A percentile compares a stretch with the other conserved stretches of the same genome.
These are phyloP conservation scores for Malacoctenus gilli DNA, from an alignment of 2,797 vertebrate genomes.

Conservation along the genomic window DNA sequence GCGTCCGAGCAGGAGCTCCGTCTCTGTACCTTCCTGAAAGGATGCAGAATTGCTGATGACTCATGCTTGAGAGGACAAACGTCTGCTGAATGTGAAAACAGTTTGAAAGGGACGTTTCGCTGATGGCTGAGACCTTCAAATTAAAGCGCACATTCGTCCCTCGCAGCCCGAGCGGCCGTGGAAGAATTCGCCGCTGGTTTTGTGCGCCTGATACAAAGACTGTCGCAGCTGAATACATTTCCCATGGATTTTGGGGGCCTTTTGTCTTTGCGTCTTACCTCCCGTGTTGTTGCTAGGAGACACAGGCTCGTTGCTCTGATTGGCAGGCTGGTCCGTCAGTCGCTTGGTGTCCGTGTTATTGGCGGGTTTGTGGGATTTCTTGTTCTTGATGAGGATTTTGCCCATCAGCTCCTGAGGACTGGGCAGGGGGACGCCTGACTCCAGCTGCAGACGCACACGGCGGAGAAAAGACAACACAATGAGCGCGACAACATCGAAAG, in stretches of 20 bases:
- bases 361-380: conserved; percentile 95
- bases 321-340: conserved; percentile 91
- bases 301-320: conserved; percentile 89
- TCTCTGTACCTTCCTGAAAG: conserved; percentile 10
- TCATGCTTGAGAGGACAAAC: conserved; percentile 29
- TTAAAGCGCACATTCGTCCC: conserved; percentile 1
- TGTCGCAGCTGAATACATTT: conserved; percentile 28
- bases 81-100: conserved; percentile 18
- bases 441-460: conserved; percentile 81
- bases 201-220: conserved; percentile 12
- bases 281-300: conserved; percentile 90
- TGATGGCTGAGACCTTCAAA: not conserved
- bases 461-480: not conserved
- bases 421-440: conserved; percentile 90
- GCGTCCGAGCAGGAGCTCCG: conserved; percentile 2
- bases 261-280: conserved; percentile 72
- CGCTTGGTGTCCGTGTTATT: conserved; percentile 90
- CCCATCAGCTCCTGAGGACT: conserved; percentile 97
- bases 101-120: conserved; percentile 7
- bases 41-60: conserved; percentile 24
- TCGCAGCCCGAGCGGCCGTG: not conserved
- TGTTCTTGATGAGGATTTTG: conserved; percentile 98
- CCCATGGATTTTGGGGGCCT: conserved; percentile 4
- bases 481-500: no score
- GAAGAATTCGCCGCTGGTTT: not conserved